Base-by-base conservation (phyloP, 2,113 vertebrate species). In the Lontra canadensis region DNA sequence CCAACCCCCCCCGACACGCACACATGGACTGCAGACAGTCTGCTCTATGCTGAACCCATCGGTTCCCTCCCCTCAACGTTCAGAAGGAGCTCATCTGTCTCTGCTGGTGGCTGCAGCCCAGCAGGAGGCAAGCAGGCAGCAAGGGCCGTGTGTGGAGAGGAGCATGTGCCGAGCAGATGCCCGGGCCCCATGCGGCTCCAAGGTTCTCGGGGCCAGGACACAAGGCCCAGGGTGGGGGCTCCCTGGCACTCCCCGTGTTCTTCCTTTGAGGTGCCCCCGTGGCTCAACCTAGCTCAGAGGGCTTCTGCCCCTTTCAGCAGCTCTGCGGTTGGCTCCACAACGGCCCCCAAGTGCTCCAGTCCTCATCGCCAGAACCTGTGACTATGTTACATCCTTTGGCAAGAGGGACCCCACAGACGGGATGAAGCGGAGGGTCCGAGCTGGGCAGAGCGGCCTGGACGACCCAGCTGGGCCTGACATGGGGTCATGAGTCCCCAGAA, bases 401-500 rank as follows among this genome's bases (percentile, higher is more conserved):
- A 6, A 36, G 47, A 69, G 18, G 71, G 29, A 21, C 31, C 65
- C 2, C 21, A 21, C 5, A 25, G 39, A 23, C 10, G 34, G 18
- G 31, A 52, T 25, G 25, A 36, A 9, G 12, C 42, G 6, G 26
- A 44, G 26, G n/a, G 6, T 9, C 67, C 2, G 39, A 65, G 59
- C 11, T 34, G 20, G 21, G 36, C 39, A 73, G 57, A 49, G 26
- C 0, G 36, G n/a, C 11, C 14, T 55, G 26, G 69, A 44, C 39
- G 3, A 63, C 23, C 25, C 29, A 4, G 26, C n/a, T 3, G 14
- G 59, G 14, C 3, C 65, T 7, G 8, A 26, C 15, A 14, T 20
- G 52, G 76, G 14, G 11, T 36, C 13, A 2, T 0, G 3, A 1
- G 25, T 25, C 63, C 65, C 67, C 10, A 1, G 3, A 2, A 31